Percentiles rank a stretch among this genome's conserved stretches.
Evolutionary conservation across 2,113 vertebrate genomes (phyloP).

Genomic region (Hippolais icterina): DNA sequence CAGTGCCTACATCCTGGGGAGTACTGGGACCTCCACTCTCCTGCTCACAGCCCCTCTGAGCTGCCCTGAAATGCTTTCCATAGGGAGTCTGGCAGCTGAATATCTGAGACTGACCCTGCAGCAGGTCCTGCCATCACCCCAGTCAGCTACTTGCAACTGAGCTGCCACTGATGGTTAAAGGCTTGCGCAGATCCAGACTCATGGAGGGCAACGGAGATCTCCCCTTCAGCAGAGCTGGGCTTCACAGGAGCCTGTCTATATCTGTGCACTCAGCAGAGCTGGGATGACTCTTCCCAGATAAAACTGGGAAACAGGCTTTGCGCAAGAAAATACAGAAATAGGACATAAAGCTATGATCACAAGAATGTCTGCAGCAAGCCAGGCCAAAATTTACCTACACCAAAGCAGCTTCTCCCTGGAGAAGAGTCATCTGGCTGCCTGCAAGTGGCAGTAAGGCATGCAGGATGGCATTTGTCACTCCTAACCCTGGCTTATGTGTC

Average conservation of each 20-base stretch:
- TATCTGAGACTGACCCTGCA: background rate
- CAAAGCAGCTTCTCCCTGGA: background rate
- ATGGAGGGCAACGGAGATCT: accelerated
- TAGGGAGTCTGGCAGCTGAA: background rate
- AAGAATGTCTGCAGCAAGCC: background rate
- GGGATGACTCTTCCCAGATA: background rate
- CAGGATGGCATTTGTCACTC: background rate
- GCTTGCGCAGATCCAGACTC: background rate
- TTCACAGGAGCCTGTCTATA: background rate
- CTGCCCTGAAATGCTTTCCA: background rate
- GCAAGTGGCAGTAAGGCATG: background rate
- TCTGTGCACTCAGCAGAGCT: no score
- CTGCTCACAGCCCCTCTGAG: accelerated
- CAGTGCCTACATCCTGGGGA: background rate
- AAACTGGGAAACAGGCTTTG: background rate
- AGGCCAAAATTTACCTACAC: background rate
- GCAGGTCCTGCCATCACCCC: background rate
- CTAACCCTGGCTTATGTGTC: background rate
- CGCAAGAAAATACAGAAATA: background rate
- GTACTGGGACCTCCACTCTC: background rate
- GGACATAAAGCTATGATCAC: background rate
- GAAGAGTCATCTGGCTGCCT: background rate
- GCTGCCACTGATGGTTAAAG: background rate
- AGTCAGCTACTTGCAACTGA: background rate
- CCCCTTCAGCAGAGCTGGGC: background rate